These are phyloP conservation scores for Philotrypesis tridentata DNA, from an alignment of 1,140 invertebrate species.

Conservation along the genomic window DNA sequence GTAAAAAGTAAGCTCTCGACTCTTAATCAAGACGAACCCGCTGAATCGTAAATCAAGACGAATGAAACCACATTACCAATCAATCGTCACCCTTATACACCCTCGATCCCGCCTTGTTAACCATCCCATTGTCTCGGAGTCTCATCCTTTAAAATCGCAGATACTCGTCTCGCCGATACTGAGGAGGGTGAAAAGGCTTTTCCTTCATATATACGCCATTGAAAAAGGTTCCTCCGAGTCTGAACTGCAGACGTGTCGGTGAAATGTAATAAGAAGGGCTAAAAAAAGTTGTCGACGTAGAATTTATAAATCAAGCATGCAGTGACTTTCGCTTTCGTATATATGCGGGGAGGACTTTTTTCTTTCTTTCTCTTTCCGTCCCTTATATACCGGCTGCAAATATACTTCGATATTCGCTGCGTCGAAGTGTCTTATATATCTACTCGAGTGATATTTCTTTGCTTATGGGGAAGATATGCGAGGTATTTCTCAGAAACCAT, in stretches of 20 bases:
- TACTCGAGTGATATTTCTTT: background rate
- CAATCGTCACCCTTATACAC: background rate
- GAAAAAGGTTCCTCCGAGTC: background rate
- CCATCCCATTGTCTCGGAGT: background rate
- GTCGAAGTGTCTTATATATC: background rate
- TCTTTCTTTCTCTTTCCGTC: background rate
- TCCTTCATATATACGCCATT: background rate
- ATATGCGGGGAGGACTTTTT: background rate
- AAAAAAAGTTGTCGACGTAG: constrained; percentile 17
- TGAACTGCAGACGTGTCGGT: background rate
- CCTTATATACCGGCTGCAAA: background rate
- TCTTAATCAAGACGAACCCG: no score
- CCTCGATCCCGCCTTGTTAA: background rate
- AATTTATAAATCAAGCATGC: constrained; percentile 34
- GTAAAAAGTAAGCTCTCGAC: no score
- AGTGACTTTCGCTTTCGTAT: background rate
- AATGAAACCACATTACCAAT: background rate
- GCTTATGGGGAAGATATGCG: background rate
- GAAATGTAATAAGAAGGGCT: background rate
- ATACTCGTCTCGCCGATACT: background rate
- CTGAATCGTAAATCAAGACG: no score
- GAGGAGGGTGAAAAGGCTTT: background rate
- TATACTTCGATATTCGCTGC: background rate
- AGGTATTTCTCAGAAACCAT: background rate
- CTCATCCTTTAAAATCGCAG: background rate